These are phyloP conservation scores for Peribatodes rhomboidaria DNA, from an alignment of 2,888 invertebrate genomes.

Conservation along the genomic window DNA sequence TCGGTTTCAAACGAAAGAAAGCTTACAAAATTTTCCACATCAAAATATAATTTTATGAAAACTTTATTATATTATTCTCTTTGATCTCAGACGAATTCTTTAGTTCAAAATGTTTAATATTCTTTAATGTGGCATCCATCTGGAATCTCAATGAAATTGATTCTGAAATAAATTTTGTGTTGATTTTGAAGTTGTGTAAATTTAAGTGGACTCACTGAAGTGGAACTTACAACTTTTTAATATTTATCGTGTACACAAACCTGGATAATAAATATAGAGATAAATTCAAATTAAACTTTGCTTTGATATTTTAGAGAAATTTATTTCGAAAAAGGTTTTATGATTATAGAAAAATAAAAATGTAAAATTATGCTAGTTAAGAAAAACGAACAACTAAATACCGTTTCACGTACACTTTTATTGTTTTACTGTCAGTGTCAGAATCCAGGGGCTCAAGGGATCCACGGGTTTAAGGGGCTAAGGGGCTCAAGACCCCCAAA, in stretches of 20 bases:
- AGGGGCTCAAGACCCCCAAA: too few species aligned
- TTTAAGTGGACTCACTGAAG: constrained; percentile 1
- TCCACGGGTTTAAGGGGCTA: too few species aligned
- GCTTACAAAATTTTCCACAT: constrained; percentile 19
- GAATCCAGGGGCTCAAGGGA: too few species aligned
- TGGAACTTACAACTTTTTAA: background rate
- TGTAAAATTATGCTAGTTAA: background rate
- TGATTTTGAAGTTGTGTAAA: background rate
- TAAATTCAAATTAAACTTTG: background rate
- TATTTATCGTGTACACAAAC: background rate
- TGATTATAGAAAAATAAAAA: too few species aligned
- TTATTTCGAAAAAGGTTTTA: too few species aligned
- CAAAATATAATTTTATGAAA: constrained; percentile 23
- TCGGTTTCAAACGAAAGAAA: constrained; percentile 7
- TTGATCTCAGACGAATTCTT: constrained; percentile 27
- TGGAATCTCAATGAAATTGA: constrained; percentile 16
- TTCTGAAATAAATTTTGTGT: constrained; percentile 9
- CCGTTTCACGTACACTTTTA: too few species aligned
- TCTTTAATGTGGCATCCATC: constrained; percentile 10
- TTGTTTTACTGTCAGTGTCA: too few species aligned
- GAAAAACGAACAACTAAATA: too few species aligned
- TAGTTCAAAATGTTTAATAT: constrained; percentile 20
- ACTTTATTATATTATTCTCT: constrained; percentile 15
- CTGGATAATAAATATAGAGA: background rate
- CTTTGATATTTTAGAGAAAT: too few species aligned